Evolutionary conservation across 2,888 invertebrate species (phyloP).

Genomic region (Quadriops clusia): DNA sequence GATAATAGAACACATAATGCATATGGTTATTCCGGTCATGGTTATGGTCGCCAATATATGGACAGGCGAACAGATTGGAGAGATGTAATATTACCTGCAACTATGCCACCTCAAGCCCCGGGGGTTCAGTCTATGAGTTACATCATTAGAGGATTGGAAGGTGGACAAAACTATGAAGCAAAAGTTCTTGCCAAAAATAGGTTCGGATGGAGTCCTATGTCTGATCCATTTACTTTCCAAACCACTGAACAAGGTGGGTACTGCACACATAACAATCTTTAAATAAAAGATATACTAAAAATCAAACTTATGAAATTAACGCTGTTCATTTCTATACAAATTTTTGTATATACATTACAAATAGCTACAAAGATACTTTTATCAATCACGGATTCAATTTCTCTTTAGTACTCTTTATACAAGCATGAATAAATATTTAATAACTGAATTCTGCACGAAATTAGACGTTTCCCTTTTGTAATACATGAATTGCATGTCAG

Average conservation of each 20-base stretch:
- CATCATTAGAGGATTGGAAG: constrained; percentile 51
- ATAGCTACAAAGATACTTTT: too few species aligned
- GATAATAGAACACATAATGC: constrained; percentile 31
- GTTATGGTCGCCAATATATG: constrained; percentile 29
- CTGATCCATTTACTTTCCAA: constrained; percentile 50
- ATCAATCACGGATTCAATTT: too few species aligned
- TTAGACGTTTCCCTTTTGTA: too few species aligned
- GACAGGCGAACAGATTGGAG: constrained; percentile 43
- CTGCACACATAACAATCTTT: constrained; percentile 4
- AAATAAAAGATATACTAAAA: constrained; percentile 1
- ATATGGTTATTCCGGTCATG: constrained; percentile 25
- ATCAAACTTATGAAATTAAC: too few species aligned
- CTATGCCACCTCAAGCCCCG: constrained; percentile 32
- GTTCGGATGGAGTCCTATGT: constrained; percentile 54
- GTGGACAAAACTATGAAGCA: constrained; percentile 54
- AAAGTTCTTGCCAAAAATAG: constrained; percentile 54
- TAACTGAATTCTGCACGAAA: too few species aligned
- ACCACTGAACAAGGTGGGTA: constrained; percentile 50
- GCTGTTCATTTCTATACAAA: too few species aligned
- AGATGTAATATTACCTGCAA: constrained; percentile 45
- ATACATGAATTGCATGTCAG: too few species aligned
- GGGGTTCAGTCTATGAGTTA: constrained; percentile 53
- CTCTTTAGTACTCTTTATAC: too few species aligned
- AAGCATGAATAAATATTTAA: too few species aligned
- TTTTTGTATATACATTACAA: too few species aligned